Evolutionary conservation across 2,888 invertebrate genomes (phyloP), one percentile per base, ranked within the genome.

Genomic region (Oscheius myriophilus): DNA sequence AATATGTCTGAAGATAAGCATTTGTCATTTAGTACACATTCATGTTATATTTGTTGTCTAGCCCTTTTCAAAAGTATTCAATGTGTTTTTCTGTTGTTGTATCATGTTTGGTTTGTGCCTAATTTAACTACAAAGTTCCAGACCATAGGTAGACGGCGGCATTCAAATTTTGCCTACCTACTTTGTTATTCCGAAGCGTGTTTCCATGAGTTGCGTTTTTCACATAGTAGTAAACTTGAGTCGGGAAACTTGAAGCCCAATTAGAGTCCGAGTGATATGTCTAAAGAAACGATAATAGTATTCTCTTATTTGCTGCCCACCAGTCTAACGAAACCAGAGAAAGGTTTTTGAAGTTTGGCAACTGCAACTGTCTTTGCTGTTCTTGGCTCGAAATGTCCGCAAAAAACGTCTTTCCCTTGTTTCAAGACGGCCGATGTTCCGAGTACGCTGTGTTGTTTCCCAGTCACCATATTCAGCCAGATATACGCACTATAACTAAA

Each of bases 371-470:
- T 71, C 61, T 72, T 72, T 25, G 69, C 70, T 43, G 70, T 71
- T 0, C 54, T 66, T 3, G 75, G 72, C 53, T 73, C 72, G 52
- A 80, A 80, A 52, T 73, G 67, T 2, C 80, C 80, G 53, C 80
- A 80, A 53, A 70, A 78, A 2, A 70, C 71, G 23, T 80, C 71
- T 16, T 73, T 75, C 2, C 69, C 78, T 6, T 76, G 70, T 33
- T 63, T 67, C n/a, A 73, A 45, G 1, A 75, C 57, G 3, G 71
- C 54, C 2, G 72, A 71, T 51, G 67, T 73, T 26, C 76, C 76
- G 3, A 76, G 63, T 51, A 80, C 68, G 42, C 72, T 75, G 4
- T 76, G 70, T 0, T 46, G 46, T 33, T 33, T 49, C 14, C 78
- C 78, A 16, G 74, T 73, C 0, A 78, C 71, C 62, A 76, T 71